A percentile compares a stretch with the other conserved stretches of the same genome.
Evolutionary conservation across 2,888 invertebrate genomes (phyloP).

Genomic region (Netelia fuscicornis): DNA sequence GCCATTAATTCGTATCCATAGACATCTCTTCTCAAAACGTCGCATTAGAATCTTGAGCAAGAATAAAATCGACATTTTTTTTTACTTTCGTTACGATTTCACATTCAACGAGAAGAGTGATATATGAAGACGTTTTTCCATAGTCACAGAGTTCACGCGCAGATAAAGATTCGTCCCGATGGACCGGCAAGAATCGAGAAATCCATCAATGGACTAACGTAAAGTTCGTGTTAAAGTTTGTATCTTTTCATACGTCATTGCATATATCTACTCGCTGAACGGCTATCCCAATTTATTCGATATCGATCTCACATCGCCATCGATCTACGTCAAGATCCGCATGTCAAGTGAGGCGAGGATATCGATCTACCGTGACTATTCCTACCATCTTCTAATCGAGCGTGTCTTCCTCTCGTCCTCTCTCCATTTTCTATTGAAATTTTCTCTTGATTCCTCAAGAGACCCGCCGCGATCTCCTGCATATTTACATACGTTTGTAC

Average conservation of each 20-base stretch:
- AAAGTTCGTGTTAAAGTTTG: not conserved
- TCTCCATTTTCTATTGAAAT: constrained; percentile 13
- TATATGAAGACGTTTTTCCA: too few relatives aligned
- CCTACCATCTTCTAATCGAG: constrained; percentile 15
- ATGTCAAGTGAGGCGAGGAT: constrained; percentile 66
- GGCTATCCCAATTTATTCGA: not conserved
- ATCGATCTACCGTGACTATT: constrained; percentile 42
- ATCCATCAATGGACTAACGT: not conserved
- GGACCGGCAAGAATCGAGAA: not conserved
- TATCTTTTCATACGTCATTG: not conserved
- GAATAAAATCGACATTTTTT: too few relatives aligned
- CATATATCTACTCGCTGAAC: not conserved
- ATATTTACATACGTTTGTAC: constrained; percentile 67
- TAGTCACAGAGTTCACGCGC: not conserved
- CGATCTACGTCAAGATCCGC: constrained; percentile 71
- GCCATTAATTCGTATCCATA: constrained; percentile 32
- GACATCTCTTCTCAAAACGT: not conserved
- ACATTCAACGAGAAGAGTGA: too few relatives aligned
- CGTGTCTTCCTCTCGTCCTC: constrained; percentile 10
- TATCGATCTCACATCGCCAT: constrained; percentile 63
- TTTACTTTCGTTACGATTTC: too few relatives aligned
- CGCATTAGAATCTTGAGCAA: too few relatives aligned
- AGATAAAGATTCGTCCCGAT: not conserved
- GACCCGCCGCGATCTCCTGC: constrained; percentile 48
- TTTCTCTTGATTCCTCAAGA: constrained; percentile 56